Evolutionary conservation across 2,797 vertebrate genomes (phyloP).

Genomic region (Carapus acus): DNA sequence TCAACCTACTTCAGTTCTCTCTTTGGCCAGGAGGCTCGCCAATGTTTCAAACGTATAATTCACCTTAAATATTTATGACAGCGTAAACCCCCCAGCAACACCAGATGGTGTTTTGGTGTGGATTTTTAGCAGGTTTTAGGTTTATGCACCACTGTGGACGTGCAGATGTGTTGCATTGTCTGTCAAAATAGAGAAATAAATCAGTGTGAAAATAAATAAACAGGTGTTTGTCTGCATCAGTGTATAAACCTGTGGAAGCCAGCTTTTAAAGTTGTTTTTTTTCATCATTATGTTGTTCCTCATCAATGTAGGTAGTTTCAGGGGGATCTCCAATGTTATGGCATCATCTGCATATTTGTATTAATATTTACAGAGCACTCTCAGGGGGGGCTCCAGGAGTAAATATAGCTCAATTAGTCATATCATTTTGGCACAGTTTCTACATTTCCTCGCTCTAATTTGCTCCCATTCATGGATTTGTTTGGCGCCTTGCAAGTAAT

Average conservation of each 20-base stretch:
- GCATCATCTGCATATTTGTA: slow-evolving; percentile 6
- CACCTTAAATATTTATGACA: slow-evolving; percentile 47
- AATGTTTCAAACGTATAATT: slow-evolving; percentile 32
- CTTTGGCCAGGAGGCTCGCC: background rate
- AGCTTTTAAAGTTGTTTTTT: too few relatives aligned
- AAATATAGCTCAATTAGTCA: slow-evolving; percentile 22
- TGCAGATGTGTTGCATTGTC: slow-evolving; percentile 22
- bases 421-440: too few relatives aligned
- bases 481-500: slow-evolving; percentile 18
- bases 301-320: too few relatives aligned
- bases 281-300: too few relatives aligned
- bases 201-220: background rate
- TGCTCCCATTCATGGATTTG: slow-evolving; percentile 25
- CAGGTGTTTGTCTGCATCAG: slow-evolving; percentile 3
- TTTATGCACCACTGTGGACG: slow-evolving; percentile 25
- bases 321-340: slow-evolving; percentile 5
- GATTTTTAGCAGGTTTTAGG: slow-evolving; percentile 25
- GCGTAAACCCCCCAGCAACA: slow-evolving; percentile 24
- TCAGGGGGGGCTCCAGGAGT: slow-evolving; percentile 7
- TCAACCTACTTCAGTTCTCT: slow-evolving; percentile 12
- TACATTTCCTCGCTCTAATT: slow-evolving; percentile 2
- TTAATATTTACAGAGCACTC: slow-evolving; percentile 7
- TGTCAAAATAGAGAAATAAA: slow-evolving; percentile 16
- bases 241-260: background rate
- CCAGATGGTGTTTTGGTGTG: slow-evolving; percentile 6